phyloP scores from a whole-genome alignment of 2,113 vertebrate species.

The Macquaria australasica region DNA sequence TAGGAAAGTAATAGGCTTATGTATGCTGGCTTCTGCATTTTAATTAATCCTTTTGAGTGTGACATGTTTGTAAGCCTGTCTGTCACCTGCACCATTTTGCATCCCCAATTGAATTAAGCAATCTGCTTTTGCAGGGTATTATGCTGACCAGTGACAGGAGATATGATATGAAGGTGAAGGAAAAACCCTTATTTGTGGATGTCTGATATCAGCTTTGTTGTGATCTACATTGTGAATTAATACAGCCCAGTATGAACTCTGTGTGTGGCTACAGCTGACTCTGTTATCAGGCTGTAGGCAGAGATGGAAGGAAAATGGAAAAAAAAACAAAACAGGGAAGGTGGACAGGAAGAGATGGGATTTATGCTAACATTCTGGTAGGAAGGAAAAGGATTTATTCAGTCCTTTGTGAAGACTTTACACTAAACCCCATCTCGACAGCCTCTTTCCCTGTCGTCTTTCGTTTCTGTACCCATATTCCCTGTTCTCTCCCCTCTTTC shows the following conservation, averaged over 20 bases:
- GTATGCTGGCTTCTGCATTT: constrained; percentile 33
- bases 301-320: constrained; percentile 37
- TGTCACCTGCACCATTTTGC: constrained; percentile 36
- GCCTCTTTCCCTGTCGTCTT: constrained; percentile 10
- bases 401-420: constrained; percentile 61
- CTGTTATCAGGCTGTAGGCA: constrained; percentile 46
- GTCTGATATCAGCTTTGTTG: constrained; percentile 7
- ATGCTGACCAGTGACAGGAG: neutral
- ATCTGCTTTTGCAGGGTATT: neutral
- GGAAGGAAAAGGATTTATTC: constrained; percentile 53
- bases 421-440: constrained; percentile 26
- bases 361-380: constrained; percentile 61
- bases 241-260: neutral
- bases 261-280: constrained; percentile 5
- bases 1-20: constrained; percentile 19
- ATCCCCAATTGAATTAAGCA: constrained; percentile 4
- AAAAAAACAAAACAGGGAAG: neutral
- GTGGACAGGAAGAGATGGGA: constrained; percentile 56
- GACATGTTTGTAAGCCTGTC: constrained; percentile 3
- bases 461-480: constrained; percentile 20
- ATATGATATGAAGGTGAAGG: constrained; percentile 4
- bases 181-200: constrained; percentile 21
- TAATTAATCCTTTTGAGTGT: constrained; percentile 42
- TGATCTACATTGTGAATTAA: constrained; percentile 11
- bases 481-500: constrained; percentile 25